These are phyloP conservation scores for Protonibea diacanthus DNA, from an alignment of 2,797 vertebrate genomes.

Conservation along the genomic window DNA sequence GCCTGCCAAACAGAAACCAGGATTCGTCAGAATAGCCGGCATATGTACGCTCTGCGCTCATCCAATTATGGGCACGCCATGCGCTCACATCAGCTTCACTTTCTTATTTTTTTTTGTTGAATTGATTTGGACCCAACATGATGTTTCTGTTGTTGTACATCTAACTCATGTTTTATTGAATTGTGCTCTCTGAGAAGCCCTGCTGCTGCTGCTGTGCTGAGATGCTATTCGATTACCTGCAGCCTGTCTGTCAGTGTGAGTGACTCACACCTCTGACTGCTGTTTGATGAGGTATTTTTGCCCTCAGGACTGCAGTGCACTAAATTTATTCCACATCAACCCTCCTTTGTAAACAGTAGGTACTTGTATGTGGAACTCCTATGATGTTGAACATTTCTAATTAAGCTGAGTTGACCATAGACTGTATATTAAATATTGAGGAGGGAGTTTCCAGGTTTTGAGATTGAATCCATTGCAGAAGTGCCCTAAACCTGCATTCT, in stretches of 20 bases:
- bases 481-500: no score
- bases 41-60: neutral
- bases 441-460: no score
- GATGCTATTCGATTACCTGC: slow-evolving; percentile 50
- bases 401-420: neutral
- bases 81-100: slow-evolving; percentile 10
- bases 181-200: slow-evolving; percentile 33
- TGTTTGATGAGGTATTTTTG: slow-evolving; percentile 29
- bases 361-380: neutral
- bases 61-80: neutral
- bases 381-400: neutral
- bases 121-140: neutral
- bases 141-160: slow-evolving; percentile 34
- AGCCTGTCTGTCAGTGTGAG: slow-evolving; percentile 39
- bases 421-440: no score
- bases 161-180: slow-evolving; percentile 30
- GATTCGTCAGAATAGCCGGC: slow-evolving; percentile 2
- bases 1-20: slow-evolving; percentile 27
- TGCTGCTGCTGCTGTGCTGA: slow-evolving; percentile 29
- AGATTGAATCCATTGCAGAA: no score
- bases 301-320: slow-evolving; percentile 27
- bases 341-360: slow-evolving; percentile 16
- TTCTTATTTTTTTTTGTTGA: slow-evolving; percentile 1
- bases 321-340: slow-evolving; percentile 10
- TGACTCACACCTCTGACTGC: slow-evolving; percentile 45